Conservation (phyloP, 2,113 vertebrate genomes). For the Phylloscopus trochilus region DNA sequence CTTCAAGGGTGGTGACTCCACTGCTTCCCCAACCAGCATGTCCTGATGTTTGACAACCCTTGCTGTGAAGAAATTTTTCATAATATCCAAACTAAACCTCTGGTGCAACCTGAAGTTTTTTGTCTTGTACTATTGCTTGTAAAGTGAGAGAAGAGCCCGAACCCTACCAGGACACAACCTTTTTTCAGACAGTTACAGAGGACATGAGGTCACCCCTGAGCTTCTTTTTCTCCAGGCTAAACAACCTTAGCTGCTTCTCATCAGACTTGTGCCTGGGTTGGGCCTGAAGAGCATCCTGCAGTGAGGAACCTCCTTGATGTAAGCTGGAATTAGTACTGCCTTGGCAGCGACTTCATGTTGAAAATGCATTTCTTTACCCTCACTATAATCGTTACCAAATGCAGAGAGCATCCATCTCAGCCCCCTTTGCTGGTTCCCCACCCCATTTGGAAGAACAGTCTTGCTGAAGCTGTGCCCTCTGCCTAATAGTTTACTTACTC, state of each 20-base stretch:
- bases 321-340: neutral
- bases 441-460: neutral
- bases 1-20: neutral
- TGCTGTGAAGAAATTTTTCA: neutral
- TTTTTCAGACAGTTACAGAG: neutral
- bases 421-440: neutral
- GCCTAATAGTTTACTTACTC: neutral
- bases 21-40: neutral
- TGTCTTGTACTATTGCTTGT: neutral
- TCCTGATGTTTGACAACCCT: neutral
- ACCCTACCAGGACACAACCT: rapidly evolving
- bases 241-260: neutral
- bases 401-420: neutral
- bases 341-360: neutral
- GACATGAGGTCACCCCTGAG: neutral
- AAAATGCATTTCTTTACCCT: neutral
- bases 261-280: neutral
- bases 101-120: neutral
- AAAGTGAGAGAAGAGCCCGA: neutral
- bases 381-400: neutral
- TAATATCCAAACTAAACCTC: neutral
- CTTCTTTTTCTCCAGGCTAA: neutral
- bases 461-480: neutral
- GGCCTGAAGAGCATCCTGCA: neutral
- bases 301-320: neutral